Evolutionary conservation across 2,113 vertebrate genomes (phyloP), one percentile per base, ranked within the genome.

Genomic region (Dryoscopus gambensis): DNA sequence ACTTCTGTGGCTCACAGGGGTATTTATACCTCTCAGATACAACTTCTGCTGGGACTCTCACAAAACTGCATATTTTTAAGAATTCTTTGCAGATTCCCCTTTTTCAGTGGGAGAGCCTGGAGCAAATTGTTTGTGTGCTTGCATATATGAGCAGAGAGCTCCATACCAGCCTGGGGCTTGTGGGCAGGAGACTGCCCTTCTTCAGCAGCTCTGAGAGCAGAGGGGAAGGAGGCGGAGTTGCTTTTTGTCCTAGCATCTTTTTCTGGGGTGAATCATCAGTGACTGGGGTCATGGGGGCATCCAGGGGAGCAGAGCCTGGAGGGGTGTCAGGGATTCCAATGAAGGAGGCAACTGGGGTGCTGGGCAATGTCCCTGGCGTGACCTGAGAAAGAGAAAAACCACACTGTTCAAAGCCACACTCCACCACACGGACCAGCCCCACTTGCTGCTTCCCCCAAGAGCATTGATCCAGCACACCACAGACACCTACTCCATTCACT

Each of bases 121-220:
- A 93, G 76, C 95, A 95, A 91, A 92, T 92, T 78, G 46, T 91
- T 92, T 80, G 86, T 79, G 90, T 87, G 91, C 77, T 96, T 97
- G 94, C 77, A 97, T 94, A 97, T 83, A 93, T 63, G 95, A 97
- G 97, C 97, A 97, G 97, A 98, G 98, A 98, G 97, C 98, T 98
- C 98, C 97, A 98, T 98, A 99, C 99, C 98, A 99, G 98, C 97
- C 99, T 98, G 95, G 99, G 99, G 98, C 99, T 99, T 97, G 99
- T 98, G 87, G 99, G 98, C 96, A 99, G 98, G 92, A 99, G 98
- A 98, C 98, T 99, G 97, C 99, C 98, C 98, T 99, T 99, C 98
- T 99, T 99, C 98, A 99, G 98, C 97, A 99, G 98, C 97, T 99
- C 99, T 96, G 99, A 99, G 93, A 99, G 98, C 95, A 99, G 99